Conservation (phyloP, 2,113 vertebrate species). For the Neotragus pygmaeus region DNA sequence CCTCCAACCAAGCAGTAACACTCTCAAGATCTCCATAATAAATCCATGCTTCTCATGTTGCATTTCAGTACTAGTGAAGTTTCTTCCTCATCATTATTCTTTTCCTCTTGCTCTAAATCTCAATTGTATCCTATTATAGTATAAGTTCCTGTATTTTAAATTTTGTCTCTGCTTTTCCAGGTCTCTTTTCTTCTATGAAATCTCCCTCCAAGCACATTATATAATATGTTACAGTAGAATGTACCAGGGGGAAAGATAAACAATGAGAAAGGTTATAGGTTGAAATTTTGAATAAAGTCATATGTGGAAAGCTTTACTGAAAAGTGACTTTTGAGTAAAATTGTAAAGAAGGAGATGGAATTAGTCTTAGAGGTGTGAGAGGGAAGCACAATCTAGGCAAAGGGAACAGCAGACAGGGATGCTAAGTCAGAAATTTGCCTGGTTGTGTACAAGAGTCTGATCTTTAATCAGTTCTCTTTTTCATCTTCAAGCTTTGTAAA, state of each 20-base stretch:
- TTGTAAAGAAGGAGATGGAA: neutral
- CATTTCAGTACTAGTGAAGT: conserved; percentile 83
- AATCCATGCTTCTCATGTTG: conserved; percentile 74
- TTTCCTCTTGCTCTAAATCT: conserved; percentile 89
- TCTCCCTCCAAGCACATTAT: neutral
- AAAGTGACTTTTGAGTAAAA: neutral
- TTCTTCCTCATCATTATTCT: conserved; percentile 91
- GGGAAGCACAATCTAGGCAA: too few species aligned
- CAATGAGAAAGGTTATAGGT: neutral
- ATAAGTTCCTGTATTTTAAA: conserved; percentile 80
- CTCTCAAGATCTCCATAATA: neutral
- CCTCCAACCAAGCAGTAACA: neutral
- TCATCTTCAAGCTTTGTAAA: neutral
- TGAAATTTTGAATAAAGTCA: neutral
- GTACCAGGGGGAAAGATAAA: neutral
- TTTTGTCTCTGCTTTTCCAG: neutral
- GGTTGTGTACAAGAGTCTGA: neutral
- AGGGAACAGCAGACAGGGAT: fast-evolving
- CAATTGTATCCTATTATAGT: conserved; percentile 84
- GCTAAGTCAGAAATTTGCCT: neutral
- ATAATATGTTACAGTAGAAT: neutral
- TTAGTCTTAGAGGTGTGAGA: neutral
- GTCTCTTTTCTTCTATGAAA: neutral
- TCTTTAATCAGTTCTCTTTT: neutral
- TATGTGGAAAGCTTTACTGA: neutral